Base-by-base conservation (phyloP, 2,888 invertebrate species). In the Linnaemya tessellans region DNA sequence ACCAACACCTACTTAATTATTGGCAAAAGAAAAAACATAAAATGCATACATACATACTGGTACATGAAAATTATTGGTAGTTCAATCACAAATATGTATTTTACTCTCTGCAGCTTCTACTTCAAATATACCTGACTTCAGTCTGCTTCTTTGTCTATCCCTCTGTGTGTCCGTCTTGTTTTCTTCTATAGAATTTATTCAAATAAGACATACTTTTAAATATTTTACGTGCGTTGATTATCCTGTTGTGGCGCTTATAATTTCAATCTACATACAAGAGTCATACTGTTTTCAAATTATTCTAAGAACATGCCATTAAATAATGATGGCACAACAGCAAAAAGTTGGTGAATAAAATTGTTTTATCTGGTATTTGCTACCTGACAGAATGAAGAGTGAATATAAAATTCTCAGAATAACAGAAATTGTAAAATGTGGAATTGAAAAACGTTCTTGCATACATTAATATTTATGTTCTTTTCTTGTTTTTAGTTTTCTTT, bases 181-280 rank as follows among this genome's bases (percentile, higher is more conserved):
- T 49, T 13, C 51, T 30, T 20, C 2, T 58, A 11, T 35, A 15
- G 5, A 22, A 25, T 25, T 49, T 18, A 13, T 43, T 60, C 35
- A 43, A 20, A 38, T 22, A 64, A 60, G 35, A 46, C 11, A 60
- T 25, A 46, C 35, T 68, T 81, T 54, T 43, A 62, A 75, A 81
- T 81, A 70, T 75, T 64, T 81, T 81, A 77, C 81, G 75, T 81
- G 81, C 54, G 8, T 75, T 70, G 56, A 75, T 70, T 75, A 75
- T 81, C 43, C 62, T 46, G 70, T 56, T 73, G 80, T 51, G 54
- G 30, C 30, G 46, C 41, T 25, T 38, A 3, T 35, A 58, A 15
- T 68, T 54, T 1, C 64, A 54, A 30, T 13, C 43, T 41, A 11
- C 15, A 62, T 41, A 11, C 15, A 62, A 15, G 41, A 51, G 10